Evolutionary conservation across 2,888 invertebrate species (phyloP), one percentile per base, ranked within the genome.

Genomic region (Pseudanteris insignis): DNA sequence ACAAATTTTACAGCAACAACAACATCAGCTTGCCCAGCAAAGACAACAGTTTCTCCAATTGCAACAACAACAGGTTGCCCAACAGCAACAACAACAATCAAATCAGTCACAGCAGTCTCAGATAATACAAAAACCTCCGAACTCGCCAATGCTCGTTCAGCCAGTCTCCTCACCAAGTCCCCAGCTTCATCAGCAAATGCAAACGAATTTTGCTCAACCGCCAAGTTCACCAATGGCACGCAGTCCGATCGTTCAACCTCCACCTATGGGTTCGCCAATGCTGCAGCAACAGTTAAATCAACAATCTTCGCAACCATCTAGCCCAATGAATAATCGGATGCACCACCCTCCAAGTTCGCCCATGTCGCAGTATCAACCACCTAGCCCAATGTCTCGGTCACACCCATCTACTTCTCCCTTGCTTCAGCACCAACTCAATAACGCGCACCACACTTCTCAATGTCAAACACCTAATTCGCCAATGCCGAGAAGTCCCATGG

Each of bases 401-500:
- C 78, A 78, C 67, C 78, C 78, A 0, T 75, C 78, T 2, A 79
- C 79, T 0, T 83, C 83, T 58, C 84, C 84, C 1, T 82, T 84
- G 82, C 74, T 81, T 46, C 80, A 72, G 40, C 81, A 77, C 55
- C 83, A 82, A 48, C 71, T 81, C 51, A 77, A 79, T 54, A 79
- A 75, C 40, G 66, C 69, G 7, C 83, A 82, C 66, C 84, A 83
- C 64, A 82, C 83, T 1, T 81, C 83, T 12, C 70, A 78, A 7
- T 73, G 74, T 11, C 79, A 79, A 38, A 77, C 79, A 1, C 81
- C 81, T 2, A 79, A 71, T 15, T 81, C 81, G 8, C 81, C 85
- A 1, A 84, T 85, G 83, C 82, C 83, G 1, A 78, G 83, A 21
- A 84, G 84, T 74, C 84, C 84, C 0, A 82, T 84, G 81, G 80